Evolutionary conservation across 2,797 vertebrate species (phyloP).

Genomic region (Urocyon cinereoargenteus): DNA sequence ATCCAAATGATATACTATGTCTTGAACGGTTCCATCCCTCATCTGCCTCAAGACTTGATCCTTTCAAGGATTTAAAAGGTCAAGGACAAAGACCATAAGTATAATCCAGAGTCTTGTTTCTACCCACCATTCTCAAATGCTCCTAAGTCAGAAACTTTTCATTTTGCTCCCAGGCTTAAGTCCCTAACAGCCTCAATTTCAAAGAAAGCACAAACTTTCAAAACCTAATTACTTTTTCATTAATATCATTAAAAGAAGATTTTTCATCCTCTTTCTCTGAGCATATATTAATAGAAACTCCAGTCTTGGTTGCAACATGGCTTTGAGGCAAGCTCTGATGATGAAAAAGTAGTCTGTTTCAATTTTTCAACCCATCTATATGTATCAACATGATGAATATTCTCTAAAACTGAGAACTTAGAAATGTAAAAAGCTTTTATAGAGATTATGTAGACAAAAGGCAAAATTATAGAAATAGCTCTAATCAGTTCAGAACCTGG

Average conservation of each 20-base stretch:
- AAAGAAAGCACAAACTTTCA: neutral
- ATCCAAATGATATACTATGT: neutral
- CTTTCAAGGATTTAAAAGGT: neutral
- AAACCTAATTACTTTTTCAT: neutral
- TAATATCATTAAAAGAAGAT: neutral
- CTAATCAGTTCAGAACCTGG: neutral
- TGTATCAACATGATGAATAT: neutral
- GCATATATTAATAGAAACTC: neutral
- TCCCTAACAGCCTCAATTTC: neutral
- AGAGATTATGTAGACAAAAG: neutral
- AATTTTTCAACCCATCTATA: neutral
- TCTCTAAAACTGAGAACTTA: neutral
- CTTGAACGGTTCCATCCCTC: neutral
- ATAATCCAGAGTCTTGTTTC: neutral
- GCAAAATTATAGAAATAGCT: neutral
- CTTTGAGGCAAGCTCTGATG: neutral
- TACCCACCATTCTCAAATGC: neutral
- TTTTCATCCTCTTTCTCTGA: neutral
- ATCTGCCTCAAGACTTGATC: neutral
- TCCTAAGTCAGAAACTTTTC: neutral
- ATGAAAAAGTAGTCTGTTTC: neutral
- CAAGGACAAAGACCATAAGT: neutral
- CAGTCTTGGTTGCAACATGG: neutral
- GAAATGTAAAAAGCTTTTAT: neutral
- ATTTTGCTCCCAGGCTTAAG: neutral